These are phyloP conservation scores for Bolborhynchus lineola DNA, from an alignment of 2,113 vertebrate genomes.

Conservation along the genomic window DNA sequence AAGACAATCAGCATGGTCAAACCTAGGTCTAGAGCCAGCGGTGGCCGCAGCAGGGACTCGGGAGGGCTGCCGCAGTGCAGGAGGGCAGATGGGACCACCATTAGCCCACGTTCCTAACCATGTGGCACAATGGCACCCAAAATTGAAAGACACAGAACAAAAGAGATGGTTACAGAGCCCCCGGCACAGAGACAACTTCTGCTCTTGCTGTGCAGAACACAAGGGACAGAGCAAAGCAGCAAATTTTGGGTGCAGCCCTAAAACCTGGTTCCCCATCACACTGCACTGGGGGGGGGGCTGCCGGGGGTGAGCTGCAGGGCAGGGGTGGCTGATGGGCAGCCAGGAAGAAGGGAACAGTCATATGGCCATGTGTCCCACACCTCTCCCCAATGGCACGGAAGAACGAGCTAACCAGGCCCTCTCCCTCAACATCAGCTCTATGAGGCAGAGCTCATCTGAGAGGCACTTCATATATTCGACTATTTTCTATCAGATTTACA, in stretches of 20 bases:
- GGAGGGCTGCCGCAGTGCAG: background rate
- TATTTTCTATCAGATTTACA: background rate
- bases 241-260: background rate
- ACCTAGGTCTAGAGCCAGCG: background rate
- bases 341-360: background rate
- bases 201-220: background rate
- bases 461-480: background rate
- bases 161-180: background rate
- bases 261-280: background rate
- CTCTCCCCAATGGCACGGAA: background rate
- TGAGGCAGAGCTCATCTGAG: background rate
- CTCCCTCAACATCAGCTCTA: background rate
- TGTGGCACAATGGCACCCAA: background rate
- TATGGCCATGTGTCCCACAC: background rate
- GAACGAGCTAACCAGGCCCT: rapidly evolving
- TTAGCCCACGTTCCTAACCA: background rate
- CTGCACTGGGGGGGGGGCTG: background rate
- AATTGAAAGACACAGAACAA: background rate
- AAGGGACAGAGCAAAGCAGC: background rate
- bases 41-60: background rate
- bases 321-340: background rate
- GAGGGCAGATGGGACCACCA: background rate
- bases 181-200: background rate
- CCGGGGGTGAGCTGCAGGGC: background rate
- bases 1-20: background rate